Conservation (phyloP, 2,888 invertebrate species). For the Meandrusa payeni region DNA sequence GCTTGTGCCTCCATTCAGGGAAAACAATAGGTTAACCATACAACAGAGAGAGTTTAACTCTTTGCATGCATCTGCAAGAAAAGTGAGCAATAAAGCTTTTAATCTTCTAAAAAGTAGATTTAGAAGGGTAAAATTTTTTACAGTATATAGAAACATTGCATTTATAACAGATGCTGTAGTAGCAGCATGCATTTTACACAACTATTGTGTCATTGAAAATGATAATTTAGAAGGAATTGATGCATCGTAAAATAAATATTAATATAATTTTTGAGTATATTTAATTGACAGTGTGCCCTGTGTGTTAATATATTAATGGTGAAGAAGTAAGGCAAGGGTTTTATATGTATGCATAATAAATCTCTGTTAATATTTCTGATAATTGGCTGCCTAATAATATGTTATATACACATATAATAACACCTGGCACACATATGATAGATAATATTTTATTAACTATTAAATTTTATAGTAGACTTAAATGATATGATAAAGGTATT, state of each 20-base stretch:
- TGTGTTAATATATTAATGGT: no score
- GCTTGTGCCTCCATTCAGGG: slow-evolving; percentile 55
- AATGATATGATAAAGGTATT: no score
- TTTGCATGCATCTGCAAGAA: slow-evolving; percentile 47
- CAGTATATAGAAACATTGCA: slow-evolving; percentile 54
- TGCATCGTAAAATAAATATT: slow-evolving; percentile 16
- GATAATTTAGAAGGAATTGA: slow-evolving; percentile 44
- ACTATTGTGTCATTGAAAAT: slow-evolving; percentile 56
- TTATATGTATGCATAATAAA: no score
- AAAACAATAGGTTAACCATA: slow-evolving; percentile 51
- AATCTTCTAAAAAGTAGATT: slow-evolving; percentile 50
- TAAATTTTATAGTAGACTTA: no score
- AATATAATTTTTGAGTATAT: no score
- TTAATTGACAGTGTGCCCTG: no score
- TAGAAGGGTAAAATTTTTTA: slow-evolving; percentile 49
- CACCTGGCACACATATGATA: no score
- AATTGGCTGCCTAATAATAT: no score
- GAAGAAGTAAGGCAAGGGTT: no score
- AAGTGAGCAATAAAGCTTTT: slow-evolving; percentile 54
- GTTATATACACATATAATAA: no score
- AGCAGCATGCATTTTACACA: slow-evolving; percentile 59
- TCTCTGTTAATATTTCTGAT: no score
- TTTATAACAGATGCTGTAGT: slow-evolving; percentile 59
- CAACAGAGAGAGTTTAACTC: slow-evolving; percentile 55
- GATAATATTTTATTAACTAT: no score